Percentiles rank a stretch among this genome's conserved stretches.
Conservation (phyloP, 2,113 vertebrate species). For the Agapornis roseicollis region DNA sequence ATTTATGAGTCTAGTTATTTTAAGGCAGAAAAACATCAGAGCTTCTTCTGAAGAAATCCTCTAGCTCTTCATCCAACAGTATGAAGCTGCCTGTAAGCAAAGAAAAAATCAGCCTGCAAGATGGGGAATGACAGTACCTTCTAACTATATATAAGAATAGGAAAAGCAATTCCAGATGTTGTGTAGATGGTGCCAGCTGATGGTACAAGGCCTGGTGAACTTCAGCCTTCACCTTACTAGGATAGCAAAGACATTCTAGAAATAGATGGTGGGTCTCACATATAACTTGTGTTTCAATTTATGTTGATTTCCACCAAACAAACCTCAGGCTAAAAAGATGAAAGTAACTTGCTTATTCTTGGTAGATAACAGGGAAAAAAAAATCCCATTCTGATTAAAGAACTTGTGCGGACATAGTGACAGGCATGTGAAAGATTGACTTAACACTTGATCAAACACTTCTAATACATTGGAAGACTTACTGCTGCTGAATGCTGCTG, state of each 20-base stretch:
- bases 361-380: not conserved
- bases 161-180: not conserved
- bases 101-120: not conserved
- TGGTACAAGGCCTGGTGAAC: not conserved
- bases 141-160: not conserved
- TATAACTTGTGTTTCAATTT: not conserved
- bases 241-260: not conserved
- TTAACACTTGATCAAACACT: slow-evolving; percentile 23
- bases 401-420: not conserved
- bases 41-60: slow-evolving; percentile 26
- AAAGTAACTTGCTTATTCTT: not conserved
- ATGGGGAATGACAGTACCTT: not conserved
- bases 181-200: not conserved
- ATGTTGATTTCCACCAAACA: not conserved
- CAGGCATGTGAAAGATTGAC: not conserved
- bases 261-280: not conserved
- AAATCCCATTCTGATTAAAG: not conserved
- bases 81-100: not conserved
- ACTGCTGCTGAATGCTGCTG: not conserved
- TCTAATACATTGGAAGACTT: not conserved
- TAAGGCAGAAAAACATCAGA: not conserved
- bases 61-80: not conserved
- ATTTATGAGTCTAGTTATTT: slow-evolving; percentile 27
- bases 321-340: not conserved
- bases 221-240: not conserved